Evolutionary conservation across 1,140 invertebrate genomes (phyloP).

Genomic region (Homalodisca vitripennis): DNA sequence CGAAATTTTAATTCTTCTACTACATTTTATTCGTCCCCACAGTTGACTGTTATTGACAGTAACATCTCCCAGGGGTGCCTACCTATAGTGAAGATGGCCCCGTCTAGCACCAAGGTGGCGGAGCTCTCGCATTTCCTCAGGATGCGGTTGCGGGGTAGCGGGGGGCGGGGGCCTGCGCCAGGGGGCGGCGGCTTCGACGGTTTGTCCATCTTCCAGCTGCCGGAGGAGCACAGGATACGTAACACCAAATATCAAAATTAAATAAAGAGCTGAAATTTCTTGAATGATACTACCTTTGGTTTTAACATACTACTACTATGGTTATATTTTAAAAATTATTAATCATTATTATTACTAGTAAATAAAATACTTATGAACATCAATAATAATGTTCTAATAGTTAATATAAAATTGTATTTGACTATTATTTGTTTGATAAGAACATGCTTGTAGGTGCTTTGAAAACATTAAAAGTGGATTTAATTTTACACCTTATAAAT

Average conservation of each 20-base stretch:
- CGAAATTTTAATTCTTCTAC: too few species aligned
- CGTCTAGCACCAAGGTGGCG: conserved; percentile 6
- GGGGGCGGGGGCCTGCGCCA: not conserved
- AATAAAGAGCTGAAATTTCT: not conserved
- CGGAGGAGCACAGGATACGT: not conserved
- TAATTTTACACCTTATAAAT: too few species aligned
- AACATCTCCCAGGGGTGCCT: too few species aligned
- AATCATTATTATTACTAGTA: not conserved
- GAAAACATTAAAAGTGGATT: too few species aligned
- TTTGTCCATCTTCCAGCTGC: not conserved
- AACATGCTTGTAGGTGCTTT: too few species aligned
- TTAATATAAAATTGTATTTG: not conserved
- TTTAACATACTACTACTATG: not conserved
- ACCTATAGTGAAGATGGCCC: conserved; percentile 14
- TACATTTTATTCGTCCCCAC: too few species aligned
- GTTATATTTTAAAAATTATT: not conserved
- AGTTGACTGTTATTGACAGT: too few species aligned
- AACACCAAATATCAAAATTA: not conserved
- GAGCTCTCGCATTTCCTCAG: conserved; percentile 11
- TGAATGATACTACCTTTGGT: not conserved
- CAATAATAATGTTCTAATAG: not conserved
- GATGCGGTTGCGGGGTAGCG: not conserved
- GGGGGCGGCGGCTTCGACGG: conserved; percentile 1
- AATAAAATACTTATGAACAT: not conserved
- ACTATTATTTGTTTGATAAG: too few species aligned